Conservation (phyloP, 1,140 invertebrate genomes). For the Cotesia typhae region DNA sequence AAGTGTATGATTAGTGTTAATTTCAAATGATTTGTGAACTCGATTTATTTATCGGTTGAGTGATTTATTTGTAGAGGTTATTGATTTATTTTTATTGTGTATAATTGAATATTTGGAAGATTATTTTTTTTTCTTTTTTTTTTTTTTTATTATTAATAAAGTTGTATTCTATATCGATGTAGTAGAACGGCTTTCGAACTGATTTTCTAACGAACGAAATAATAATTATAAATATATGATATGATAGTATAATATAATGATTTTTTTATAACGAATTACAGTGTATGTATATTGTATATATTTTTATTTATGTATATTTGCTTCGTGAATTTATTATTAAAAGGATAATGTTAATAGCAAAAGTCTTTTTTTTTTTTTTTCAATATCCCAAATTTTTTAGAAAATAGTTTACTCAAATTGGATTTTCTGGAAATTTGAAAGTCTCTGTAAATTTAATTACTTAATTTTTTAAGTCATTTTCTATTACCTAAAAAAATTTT, state of each 20-base stretch:
- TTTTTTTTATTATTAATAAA: not conserved
- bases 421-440: too few relatives aligned
- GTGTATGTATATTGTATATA: constrained; percentile 15
- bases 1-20: constrained; percentile 15
- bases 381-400: too few relatives aligned
- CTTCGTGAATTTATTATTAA: constrained; percentile 30
- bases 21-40: constrained; percentile 36
- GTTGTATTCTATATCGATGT: not conserved
- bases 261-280: not conserved
- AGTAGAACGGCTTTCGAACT: constrained; percentile 7
- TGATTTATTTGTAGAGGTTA: constrained; percentile 28
- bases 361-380: not conserved
- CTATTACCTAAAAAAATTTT: too few relatives aligned
- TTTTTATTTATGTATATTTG: constrained; percentile 33
- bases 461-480: too few relatives aligned
- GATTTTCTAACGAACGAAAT: constrained; percentile 20
- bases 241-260: not conserved
- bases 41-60: constrained; percentile 30
- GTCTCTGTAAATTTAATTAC: too few relatives aligned
- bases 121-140: not conserved
- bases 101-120: not conserved
- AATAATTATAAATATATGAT: not conserved
- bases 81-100: not conserved
- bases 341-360: not conserved
- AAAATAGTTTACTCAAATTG: too few relatives aligned